phyloP scores from a whole-genome alignment of 2,797 vertebrate species.

The Steatocranus sp. region DNA sequence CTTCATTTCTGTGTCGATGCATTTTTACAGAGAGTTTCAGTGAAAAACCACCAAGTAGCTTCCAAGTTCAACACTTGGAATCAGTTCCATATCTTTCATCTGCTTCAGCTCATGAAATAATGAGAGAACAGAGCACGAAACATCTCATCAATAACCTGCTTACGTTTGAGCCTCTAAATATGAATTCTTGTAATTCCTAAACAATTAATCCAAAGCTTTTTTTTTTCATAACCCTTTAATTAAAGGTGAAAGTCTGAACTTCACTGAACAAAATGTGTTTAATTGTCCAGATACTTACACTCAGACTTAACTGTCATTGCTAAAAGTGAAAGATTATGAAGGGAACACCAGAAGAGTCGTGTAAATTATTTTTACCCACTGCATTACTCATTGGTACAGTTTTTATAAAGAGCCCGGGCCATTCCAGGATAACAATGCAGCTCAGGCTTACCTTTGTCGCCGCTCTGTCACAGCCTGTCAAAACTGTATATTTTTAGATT shows the following conservation, averaged over 20 bases:
- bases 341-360: not conserved
- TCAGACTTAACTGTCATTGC: not conserved
- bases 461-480: conserved; percentile 31
- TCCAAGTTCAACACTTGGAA: not conserved
- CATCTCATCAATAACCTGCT: not conserved
- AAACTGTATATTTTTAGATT: conserved; percentile 43
- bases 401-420: not conserved
- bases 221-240: not conserved
- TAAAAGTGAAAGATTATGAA: not conserved
- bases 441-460: conserved; percentile 23
- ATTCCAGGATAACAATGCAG: conserved; percentile 24
- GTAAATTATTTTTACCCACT: not conserved
- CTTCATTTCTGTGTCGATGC: not conserved
- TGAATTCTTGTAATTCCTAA: not conserved
- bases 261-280: not conserved
- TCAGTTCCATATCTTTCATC: not conserved
- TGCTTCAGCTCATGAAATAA: not conserved
- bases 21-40: not conserved
- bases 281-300: not conserved
- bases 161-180: not conserved
- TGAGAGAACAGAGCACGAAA: not conserved
- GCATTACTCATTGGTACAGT: not conserved
- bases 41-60: not conserved
- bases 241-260: not conserved
- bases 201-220: not conserved